These are phyloP conservation scores for Chitala chitala DNA, from an alignment of 2,113 vertebrate genomes.

Conservation along the genomic window DNA sequence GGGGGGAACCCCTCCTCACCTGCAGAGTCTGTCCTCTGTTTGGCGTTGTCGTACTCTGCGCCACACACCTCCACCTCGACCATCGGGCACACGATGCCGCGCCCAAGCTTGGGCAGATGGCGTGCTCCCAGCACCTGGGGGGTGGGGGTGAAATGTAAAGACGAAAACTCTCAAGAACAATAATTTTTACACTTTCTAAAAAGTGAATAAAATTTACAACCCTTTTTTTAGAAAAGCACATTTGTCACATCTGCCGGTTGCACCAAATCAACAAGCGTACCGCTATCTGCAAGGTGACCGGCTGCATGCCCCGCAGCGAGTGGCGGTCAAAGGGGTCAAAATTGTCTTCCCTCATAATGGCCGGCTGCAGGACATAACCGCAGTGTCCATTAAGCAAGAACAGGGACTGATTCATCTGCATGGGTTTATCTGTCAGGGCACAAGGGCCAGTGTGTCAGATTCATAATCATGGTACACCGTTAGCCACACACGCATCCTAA, in stretches of 20 bases:
- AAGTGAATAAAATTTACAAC: no score
- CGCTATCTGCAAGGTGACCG: slow-evolving; percentile 77
- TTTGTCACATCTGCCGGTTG: not conserved
- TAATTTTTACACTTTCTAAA: no score
- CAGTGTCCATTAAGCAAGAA: slow-evolving; percentile 87
- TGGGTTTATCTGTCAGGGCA: slow-evolving; percentile 82
- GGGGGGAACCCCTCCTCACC: slow-evolving; percentile 54
- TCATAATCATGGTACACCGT: no score
- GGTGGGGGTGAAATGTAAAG: not conserved
- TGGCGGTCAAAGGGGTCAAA: slow-evolving; percentile 92
- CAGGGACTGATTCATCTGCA: slow-evolving; percentile 99
- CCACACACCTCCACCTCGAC: slow-evolving; percentile 95
- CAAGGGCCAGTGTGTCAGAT: no score
- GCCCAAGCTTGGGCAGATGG: slow-evolving; percentile 91
- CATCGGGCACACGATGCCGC: slow-evolving; percentile 90
- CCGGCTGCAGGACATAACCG: slow-evolving; percentile 86
- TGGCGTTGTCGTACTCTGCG: slow-evolving; percentile 83
- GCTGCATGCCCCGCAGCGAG: slow-evolving; percentile 73
- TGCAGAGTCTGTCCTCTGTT: slow-evolving; percentile 91
- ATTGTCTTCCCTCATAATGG: slow-evolving; percentile 85
- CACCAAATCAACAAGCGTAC: slow-evolving; percentile 36
- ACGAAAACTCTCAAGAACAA: no score
- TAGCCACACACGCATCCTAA: no score
- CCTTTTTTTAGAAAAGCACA: not conserved
- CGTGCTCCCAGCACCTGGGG: slow-evolving; percentile 85